Base-by-base conservation (phyloP, 2,888 invertebrate genomes). In the Furcula furcula region DNA sequence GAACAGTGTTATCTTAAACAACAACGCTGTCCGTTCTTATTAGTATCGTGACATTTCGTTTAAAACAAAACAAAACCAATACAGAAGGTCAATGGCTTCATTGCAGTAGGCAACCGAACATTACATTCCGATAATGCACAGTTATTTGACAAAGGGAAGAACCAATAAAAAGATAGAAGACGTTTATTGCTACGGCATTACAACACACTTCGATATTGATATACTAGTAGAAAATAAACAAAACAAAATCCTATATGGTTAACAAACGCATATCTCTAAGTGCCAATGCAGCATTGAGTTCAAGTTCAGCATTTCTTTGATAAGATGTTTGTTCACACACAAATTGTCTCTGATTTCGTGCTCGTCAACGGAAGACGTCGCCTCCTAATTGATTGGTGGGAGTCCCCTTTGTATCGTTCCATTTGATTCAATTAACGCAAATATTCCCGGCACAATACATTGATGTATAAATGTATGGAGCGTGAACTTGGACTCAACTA, bases 341-440 rank as follows among this genome's bases (percentile, higher is more conserved):
- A 20, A 42, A 54, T 36, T 41, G 9, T 34, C 35, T 30, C 29
- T 39, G 27, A 41, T 25, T 34, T 34, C 34, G 28, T 28, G 3
- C 27, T 34, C 31, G 29, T 32, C 26, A 37, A 29, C 55, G 51
- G 55, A 51, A 48, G 37, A 37, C 23, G 34, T 22, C 34, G 35
- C 38, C 39, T 37, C 23, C 25, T 33, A 30, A 51, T 40, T 25
- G 44, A 46, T 50, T 46, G 54, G 34, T 43, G 18, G 19, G 16
- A 27, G 44, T 31, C 51, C 58, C 54, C 51, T 33, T 33, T 30
- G 15, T 22, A 27, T 29, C 40, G 29, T 7, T 38, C 29, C 27
- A 32, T 23, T 44, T 44, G 36, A 40, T 39, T 58, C 40, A 41
- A 46, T 58, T 48, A 44, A 40, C 36, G 44, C 36, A 37, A 46